These are phyloP conservation scores for Syrrhaptes paradoxus DNA, from an alignment of 2,113 vertebrate species.

Conservation along the genomic window DNA sequence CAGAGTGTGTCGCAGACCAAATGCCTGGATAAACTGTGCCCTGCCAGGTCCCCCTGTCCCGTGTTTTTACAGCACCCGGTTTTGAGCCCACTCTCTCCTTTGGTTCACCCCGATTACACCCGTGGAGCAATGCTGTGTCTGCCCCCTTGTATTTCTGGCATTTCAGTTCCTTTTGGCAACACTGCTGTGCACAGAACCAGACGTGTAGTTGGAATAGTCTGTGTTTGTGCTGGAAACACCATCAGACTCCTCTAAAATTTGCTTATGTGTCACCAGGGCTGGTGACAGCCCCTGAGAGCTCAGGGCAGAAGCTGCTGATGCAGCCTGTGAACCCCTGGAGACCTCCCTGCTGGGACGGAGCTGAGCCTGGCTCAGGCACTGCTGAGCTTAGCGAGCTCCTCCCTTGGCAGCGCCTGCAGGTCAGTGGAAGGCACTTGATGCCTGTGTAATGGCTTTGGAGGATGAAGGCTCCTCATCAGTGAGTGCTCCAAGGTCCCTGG, in stretches of 20 bases:
- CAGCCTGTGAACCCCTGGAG: not conserved
- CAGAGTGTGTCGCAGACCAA: not conserved
- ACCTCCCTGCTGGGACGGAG: not conserved
- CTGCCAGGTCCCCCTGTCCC: not conserved
- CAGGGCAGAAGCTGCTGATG: not conserved
- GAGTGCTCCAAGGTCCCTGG: fast-evolving
- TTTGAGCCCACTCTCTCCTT: not conserved
- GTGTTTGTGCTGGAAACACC: not conserved
- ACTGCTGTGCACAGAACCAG: not conserved
- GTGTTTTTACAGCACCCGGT: not conserved
- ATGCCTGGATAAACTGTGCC: not conserved
- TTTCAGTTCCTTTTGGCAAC: not conserved
- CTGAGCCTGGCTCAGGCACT: not conserved
- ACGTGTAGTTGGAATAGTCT: fast-evolving
- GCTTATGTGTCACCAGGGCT: not conserved
- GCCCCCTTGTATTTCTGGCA: fast-evolving
- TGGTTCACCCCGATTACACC: not conserved
- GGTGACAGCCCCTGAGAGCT: not conserved
- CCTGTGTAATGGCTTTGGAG: not conserved
- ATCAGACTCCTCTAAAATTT: not conserved
- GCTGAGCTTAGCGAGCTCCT: not conserved
- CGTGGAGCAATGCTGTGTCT: fast-evolving
- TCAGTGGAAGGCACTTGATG: slow-evolving; percentile 32
- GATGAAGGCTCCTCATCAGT: not conserved
- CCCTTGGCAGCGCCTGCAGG: not conserved